A percentile compares a stretch with the other conserved stretches of the same genome.
Conservation (phyloP, 2,888 invertebrate genomes). For the Sericinus montela region DNA sequence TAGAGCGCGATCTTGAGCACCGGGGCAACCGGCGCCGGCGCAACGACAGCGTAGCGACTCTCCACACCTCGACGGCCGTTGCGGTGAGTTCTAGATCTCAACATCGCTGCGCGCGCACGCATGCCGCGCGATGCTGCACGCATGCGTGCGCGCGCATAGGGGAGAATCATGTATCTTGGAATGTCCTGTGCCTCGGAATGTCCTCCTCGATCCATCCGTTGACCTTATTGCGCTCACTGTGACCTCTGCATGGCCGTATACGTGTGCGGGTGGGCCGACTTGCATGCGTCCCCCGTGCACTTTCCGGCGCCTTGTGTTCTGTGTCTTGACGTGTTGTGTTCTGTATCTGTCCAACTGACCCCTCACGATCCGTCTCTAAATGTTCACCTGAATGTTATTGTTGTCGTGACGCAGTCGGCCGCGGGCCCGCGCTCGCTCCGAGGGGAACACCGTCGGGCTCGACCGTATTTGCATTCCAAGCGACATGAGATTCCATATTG, state of each 20-base stretch:
- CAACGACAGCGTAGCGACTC: slow-evolving; percentile 26
- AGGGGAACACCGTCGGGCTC: slow-evolving; percentile 55
- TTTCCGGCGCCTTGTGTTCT: slow-evolving; percentile 66
- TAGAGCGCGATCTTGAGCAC: slow-evolving; percentile 51
- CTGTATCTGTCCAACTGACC: slow-evolving; percentile 62
- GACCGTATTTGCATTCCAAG: slow-evolving; percentile 77
- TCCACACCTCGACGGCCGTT: slow-evolving; percentile 36
- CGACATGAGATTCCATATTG: slow-evolving; percentile 73
- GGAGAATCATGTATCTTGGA: slow-evolving; percentile 81
- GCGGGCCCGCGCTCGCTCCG: slow-evolving; percentile 46
- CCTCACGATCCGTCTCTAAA: slow-evolving; percentile 51
- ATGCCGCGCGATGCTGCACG: slow-evolving; percentile 35
- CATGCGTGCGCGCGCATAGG: slow-evolving; percentile 69
- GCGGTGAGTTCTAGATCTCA: slow-evolving; percentile 80
- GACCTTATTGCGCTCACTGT: slow-evolving; percentile 65
- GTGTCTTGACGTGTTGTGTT: slow-evolving; percentile 76
- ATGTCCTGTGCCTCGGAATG: slow-evolving; percentile 81
- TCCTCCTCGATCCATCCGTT: slow-evolving; percentile 75
- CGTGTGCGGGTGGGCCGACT: slow-evolving; percentile 59
- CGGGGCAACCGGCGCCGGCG: slow-evolving; percentile 31
- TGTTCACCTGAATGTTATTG: slow-evolving; percentile 61
- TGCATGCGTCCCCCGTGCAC: slow-evolving; percentile 59
- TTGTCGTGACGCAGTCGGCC: slow-evolving; percentile 43
- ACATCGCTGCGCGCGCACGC: slow-evolving; percentile 75
- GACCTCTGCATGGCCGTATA: slow-evolving; percentile 70